These are phyloP conservation scores for Folsomia candida DNA, from an alignment of 2,888 invertebrate species.

Conservation along the genomic window DNA sequence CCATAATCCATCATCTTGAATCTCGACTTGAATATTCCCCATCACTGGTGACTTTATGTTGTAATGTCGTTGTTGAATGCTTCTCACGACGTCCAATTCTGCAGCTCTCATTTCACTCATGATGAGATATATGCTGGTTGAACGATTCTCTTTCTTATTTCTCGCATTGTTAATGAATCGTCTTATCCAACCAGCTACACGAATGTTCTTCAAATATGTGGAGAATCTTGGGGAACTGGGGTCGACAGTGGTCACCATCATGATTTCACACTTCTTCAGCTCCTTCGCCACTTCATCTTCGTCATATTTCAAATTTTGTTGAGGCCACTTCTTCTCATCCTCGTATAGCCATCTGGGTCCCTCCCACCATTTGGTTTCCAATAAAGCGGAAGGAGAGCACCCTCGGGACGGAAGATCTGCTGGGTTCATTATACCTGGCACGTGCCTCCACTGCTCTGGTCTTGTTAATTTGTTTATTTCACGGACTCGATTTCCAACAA, in stretches of 20 bases:
- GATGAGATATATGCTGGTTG: neutral
- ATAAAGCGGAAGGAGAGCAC: slow-evolving; percentile 9
- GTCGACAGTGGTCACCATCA: neutral
- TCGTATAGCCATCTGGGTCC: slow-evolving; percentile 35
- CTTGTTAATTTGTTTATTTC: slow-evolving; percentile 1
- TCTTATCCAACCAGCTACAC: neutral
- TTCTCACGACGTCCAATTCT: neutral
- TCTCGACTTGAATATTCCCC: neutral
- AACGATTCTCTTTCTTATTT: neutral
- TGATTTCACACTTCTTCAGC: neutral
- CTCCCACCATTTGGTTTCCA: slow-evolving; percentile 39
- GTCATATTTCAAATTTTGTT: neutral
- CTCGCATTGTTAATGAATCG: neutral
- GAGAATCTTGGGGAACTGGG: neutral
- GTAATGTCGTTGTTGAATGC: neutral
- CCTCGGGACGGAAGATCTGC: too few species aligned
- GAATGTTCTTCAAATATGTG: neutral
- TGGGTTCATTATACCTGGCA: slow-evolving; percentile 15
- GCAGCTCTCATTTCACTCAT: too few species aligned
- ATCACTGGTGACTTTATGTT: neutral
- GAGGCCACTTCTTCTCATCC: slow-evolving; percentile 21
- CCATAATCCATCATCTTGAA: neutral
- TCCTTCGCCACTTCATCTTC: slow-evolving; percentile 3
- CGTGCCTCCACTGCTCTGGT: slow-evolving; percentile 6
- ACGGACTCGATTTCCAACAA: slow-evolving; percentile 15